Evolutionary conservation across 2,888 invertebrate species (phyloP).

Genomic region (Drosophila subquinaria): DNA sequence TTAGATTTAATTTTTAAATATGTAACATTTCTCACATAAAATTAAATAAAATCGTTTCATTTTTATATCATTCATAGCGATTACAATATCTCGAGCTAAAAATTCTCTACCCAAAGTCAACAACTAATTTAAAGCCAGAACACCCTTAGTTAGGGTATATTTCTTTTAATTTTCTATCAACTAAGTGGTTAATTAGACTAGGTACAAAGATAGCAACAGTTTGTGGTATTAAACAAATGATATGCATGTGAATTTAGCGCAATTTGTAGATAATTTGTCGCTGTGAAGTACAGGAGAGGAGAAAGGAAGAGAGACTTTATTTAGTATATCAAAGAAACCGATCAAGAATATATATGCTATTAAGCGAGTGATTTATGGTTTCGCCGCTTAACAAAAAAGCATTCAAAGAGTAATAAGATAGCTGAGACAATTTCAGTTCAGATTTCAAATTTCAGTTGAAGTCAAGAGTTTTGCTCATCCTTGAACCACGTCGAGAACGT

Average conservation of each 20-base stretch:
- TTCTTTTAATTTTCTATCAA: neutral
- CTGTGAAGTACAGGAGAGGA: constrained; percentile 19
- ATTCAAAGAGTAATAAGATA: constrained; percentile 20
- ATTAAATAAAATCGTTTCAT: too few relatives aligned
- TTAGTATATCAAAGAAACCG: constrained; percentile 50
- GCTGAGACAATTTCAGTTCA: constrained; percentile 33
- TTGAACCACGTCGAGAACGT: constrained; percentile 73
- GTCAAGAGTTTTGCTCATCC: constrained; percentile 53
- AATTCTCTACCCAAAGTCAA: neutral
- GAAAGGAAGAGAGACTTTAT: constrained; percentile 7
- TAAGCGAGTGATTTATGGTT: constrained; percentile 45
- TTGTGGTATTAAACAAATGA: constrained; percentile 13
- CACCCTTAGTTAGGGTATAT: constrained; percentile 1
- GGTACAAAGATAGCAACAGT: constrained; percentile 8
- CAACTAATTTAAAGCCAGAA: neutral
- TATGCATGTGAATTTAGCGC: constrained; percentile 25
- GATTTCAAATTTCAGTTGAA: constrained; percentile 14
- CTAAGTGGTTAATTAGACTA: constrained; percentile 13
- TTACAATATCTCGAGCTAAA: neutral
- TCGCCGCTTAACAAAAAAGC: constrained; percentile 29
- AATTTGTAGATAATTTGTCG: constrained; percentile 34
- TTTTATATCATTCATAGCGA: neutral
- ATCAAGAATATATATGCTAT: constrained; percentile 43
- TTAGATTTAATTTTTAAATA: neutral
- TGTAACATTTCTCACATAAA: too few relatives aligned